Evolutionary conservation across 2,888 invertebrate genomes (phyloP).

Genomic region (Bursaphelenchus okinawaensis): DNA sequence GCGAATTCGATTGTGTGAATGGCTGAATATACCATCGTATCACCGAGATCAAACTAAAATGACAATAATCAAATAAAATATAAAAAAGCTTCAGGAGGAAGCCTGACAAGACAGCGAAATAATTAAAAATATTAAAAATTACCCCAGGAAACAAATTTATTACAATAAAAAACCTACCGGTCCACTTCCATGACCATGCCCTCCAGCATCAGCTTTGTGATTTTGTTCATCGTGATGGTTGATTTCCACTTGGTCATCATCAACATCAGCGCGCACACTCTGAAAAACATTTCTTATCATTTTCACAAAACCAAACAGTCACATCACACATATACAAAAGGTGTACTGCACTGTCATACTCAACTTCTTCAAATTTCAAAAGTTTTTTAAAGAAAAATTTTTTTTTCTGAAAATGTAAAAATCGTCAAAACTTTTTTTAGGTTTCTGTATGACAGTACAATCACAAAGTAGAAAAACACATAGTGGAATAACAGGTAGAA

Average conservation of each 20-base stretch:
- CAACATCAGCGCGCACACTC: slow-evolving; percentile 56
- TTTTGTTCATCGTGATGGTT: slow-evolving; percentile 33
- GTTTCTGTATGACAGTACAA: slow-evolving; percentile 9
- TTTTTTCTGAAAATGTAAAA: too few species aligned
- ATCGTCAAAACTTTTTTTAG: too few species aligned
- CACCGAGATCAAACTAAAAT: slow-evolving; percentile 50
- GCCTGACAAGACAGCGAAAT: slow-evolving; percentile 49
- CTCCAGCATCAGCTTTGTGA: slow-evolving; percentile 21
- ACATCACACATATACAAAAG: slow-evolving; percentile 2
- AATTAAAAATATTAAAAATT: background rate
- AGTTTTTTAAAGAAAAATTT: too few species aligned
- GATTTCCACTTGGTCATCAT: slow-evolving; percentile 54
- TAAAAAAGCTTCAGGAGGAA: slow-evolving; percentile 57
- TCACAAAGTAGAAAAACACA: slow-evolving; percentile 16
- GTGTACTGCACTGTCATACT: too few species aligned
- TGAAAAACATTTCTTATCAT: slow-evolving; percentile 24
- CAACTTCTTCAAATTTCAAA: too few species aligned
- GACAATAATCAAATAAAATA: slow-evolving; percentile 57
- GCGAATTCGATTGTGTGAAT: slow-evolving; percentile 58
- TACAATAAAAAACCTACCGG: slow-evolving; percentile 26
- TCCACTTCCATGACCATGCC: slow-evolving; percentile 49
- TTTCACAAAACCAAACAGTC: slow-evolving; percentile 9
- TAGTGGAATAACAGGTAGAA: background rate
- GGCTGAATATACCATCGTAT: slow-evolving; percentile 56
- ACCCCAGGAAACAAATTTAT: background rate